These are phyloP conservation scores for Bimastos eiseni DNA, from an alignment of 2,888 invertebrate genomes.

Conservation along the genomic window DNA sequence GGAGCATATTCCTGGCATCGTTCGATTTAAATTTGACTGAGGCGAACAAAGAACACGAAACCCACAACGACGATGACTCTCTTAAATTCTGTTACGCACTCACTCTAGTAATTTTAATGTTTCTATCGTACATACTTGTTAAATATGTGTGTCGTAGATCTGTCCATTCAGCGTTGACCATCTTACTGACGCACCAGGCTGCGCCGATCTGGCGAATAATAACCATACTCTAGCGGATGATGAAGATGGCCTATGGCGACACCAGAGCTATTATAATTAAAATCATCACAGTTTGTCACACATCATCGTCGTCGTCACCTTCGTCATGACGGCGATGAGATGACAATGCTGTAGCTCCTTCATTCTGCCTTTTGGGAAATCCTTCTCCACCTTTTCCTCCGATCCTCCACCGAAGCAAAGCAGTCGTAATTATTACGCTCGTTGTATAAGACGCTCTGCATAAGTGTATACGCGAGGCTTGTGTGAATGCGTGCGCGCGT, in stretches of 20 bases:
- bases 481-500: not conserved
- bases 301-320: not conserved
- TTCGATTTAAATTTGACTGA: not conserved
- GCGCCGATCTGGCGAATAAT: not conserved
- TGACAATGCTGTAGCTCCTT: not conserved
- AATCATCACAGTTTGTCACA: not conserved
- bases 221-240: not conserved
- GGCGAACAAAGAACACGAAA: not conserved
- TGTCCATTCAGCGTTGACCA: not conserved
- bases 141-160: not conserved
- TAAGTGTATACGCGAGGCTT: not conserved
- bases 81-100: too few relatives aligned
- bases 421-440: not conserved
- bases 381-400: not conserved
- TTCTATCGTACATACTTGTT: not conserved
- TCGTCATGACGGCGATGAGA: not conserved
- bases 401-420: not conserved
- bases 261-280: not conserved
- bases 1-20: not conserved
- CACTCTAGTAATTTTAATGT: not conserved
- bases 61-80: not conserved
- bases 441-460: constrained; percentile 6
- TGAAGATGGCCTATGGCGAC: not conserved
- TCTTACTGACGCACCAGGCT: not conserved
- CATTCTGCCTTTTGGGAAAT: not conserved